Percentiles rank a stretch among this genome's conserved stretches.
Evolutionary conservation across 2,113 vertebrate genomes (phyloP).

Genomic region (Nothoprocta perdicaria): DNA sequence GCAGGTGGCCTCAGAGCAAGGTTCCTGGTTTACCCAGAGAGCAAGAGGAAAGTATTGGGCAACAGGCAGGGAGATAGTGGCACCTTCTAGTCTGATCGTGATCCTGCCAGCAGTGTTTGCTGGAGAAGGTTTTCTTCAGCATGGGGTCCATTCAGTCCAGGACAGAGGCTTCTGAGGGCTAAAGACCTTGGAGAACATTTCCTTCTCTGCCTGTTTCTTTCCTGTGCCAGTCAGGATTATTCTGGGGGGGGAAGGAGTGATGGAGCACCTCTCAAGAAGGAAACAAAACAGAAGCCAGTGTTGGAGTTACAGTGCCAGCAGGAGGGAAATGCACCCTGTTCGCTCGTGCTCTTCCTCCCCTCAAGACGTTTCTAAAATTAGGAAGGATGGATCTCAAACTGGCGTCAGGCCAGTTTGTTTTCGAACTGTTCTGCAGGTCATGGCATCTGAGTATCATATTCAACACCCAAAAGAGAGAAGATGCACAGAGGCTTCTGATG

Average conservation of each 20-base stretch:
- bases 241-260: not conserved
- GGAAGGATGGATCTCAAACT: not conserved
- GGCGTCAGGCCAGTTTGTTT: not conserved
- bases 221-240: not conserved
- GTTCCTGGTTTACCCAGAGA: not conserved
- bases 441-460: not conserved
- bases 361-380: not conserved
- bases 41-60: not conserved
- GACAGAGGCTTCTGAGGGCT: not conserved
- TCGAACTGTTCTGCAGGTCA: not conserved
- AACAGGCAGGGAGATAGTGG: not conserved
- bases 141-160: not conserved
- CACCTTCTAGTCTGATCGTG: not conserved
- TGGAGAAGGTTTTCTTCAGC: not conserved
- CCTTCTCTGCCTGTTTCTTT: not conserved
- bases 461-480: not conserved
- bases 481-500: accelerated
- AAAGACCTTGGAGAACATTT: not conserved
- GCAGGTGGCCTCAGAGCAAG: not conserved
- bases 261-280: not conserved
- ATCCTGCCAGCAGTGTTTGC: not conserved
- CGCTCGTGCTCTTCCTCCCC: not conserved
- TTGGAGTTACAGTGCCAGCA: not conserved
- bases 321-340: not conserved
- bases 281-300: not conserved